phyloP scores from a whole-genome alignment of 1,140 invertebrate species.

The Pogonomyrmex californicus region DNA sequence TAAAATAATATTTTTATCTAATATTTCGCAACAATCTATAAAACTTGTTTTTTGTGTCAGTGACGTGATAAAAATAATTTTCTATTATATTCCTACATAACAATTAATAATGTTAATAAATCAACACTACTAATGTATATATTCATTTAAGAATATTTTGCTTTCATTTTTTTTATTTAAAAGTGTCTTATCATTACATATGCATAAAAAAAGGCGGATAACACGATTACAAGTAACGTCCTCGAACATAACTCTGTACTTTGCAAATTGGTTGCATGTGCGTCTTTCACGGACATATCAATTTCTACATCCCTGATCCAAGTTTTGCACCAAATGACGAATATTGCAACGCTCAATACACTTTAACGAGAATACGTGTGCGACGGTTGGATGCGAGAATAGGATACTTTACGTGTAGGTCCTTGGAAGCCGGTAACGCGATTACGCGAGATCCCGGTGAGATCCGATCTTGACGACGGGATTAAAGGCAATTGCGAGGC shows the following conservation, averaged over 20 bases:
- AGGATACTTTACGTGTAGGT: constrained; percentile 37
- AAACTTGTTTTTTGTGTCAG: neutral
- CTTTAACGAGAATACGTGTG: constrained; percentile 47
- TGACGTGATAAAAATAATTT: neutral
- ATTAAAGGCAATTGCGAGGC: constrained; percentile 51
- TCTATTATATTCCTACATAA: neutral
- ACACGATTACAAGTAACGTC: neutral
- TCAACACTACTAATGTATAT: neutral
- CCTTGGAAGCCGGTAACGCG: constrained; percentile 44
- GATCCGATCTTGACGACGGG: constrained; percentile 53
- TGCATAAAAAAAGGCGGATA: neutral
- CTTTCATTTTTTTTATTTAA: neutral
- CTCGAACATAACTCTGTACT: neutral
- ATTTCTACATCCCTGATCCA: constrained; percentile 38
- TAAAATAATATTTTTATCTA: neutral
- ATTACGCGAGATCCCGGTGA: constrained; percentile 47
- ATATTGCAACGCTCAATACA: constrained; percentile 26
- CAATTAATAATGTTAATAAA: constrained; percentile 2
- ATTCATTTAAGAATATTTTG: neutral
- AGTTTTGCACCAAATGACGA: constrained; percentile 19
- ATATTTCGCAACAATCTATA: neutral
- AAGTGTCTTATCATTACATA: neutral
- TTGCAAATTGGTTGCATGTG: neutral
- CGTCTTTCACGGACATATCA: neutral
- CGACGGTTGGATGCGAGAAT: constrained; percentile 10